Conservation (phyloP, 2,797 vertebrate species). For the Xerus rutilus region DNA sequence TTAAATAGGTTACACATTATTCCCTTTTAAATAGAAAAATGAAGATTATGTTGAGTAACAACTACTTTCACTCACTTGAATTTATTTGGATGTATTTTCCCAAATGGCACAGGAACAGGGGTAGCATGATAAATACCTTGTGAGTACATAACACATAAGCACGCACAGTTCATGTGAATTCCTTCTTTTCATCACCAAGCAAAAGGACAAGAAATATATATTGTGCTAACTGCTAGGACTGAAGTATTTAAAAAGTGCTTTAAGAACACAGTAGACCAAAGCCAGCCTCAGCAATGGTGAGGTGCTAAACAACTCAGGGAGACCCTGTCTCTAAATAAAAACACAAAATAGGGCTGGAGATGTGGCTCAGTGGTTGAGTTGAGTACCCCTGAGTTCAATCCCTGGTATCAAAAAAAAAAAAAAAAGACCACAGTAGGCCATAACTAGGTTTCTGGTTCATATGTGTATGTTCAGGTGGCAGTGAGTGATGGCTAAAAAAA, state of each 20-base stretch:
- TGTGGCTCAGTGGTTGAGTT: no score
- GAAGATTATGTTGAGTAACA: conserved; percentile 15
- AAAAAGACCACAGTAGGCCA: neutral
- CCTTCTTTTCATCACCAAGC: neutral
- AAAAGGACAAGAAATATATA: neutral
- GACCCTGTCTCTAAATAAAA: no score
- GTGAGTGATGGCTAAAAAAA: neutral
- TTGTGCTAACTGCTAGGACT: neutral
- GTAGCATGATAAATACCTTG: neutral
- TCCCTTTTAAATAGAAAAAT: neutral
- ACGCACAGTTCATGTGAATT: neutral
- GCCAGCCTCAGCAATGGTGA: no score
- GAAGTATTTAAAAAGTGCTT: neutral
- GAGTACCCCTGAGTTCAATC: no score
- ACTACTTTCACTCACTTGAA: neutral
- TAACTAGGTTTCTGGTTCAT: neutral
- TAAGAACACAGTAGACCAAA: neutral
- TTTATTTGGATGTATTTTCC: neutral
- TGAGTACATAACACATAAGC: neutral
- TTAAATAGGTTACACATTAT: neutral
- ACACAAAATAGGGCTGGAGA: no score
- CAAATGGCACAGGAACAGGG: neutral
- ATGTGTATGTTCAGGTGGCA: neutral
- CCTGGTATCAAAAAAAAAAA: no score
- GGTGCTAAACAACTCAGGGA: no score